Conservation (phyloP, 1,140 invertebrate species). For the Acyrthosiphon pisum region DNA sequence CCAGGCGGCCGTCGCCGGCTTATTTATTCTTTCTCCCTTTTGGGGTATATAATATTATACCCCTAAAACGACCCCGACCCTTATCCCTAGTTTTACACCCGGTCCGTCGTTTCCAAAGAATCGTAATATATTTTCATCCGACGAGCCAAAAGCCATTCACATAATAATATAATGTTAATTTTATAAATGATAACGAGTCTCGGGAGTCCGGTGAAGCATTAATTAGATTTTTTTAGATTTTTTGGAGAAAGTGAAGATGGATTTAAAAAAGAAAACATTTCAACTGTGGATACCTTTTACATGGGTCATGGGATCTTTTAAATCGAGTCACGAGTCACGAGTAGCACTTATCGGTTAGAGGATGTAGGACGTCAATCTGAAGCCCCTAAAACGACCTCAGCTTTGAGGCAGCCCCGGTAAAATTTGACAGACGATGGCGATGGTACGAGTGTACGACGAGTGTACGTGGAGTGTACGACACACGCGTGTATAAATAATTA, state of each 20-base stretch:
- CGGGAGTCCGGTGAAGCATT: not conserved
- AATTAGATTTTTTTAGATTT: no score
- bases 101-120: not conserved
- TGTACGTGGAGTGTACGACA: no score
- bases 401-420: no score
- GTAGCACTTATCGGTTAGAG: not conserved
- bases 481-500: not conserved
- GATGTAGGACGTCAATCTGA: not conserved
- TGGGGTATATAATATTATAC: not conserved
- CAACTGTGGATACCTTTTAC: no score
- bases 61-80: not conserved
- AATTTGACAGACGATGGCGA: no score
- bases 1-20: not conserved
- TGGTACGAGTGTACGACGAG: no score
- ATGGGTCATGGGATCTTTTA: no score
- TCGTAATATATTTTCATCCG: not conserved
- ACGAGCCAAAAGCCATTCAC: not conserved
- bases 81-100: not conserved
- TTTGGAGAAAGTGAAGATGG: no score
- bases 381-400: no score
- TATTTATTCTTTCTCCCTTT: not conserved
- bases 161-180: not conserved
- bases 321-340: no score
- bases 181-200: not conserved
- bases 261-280: no score